Conservation (phyloP, 2,113 vertebrate genomes). For the Centropristis striata region DNA sequence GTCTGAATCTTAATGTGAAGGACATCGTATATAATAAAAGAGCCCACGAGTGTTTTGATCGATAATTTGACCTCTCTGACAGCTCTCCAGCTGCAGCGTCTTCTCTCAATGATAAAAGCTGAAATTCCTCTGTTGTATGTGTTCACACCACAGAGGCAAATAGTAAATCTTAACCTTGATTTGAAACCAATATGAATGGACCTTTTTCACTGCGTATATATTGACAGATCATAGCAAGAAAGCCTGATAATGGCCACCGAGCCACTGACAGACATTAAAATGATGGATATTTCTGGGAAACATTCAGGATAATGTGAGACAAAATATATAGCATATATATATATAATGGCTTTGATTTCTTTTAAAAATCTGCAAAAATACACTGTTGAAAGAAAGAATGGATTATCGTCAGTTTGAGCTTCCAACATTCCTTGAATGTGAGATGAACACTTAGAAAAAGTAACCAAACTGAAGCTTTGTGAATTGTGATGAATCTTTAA, state of each 20-base stretch:
- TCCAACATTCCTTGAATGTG: too few relatives aligned
- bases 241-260: background rate
- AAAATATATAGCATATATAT: too few relatives aligned
- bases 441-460: too few relatives aligned
- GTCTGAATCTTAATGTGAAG: slow-evolving; percentile 18
- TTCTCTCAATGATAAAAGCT: slow-evolving; percentile 22
- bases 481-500: too few relatives aligned
- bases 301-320: too few relatives aligned
- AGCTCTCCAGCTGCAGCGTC: background rate
- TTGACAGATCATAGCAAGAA: background rate
- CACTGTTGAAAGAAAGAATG: too few relatives aligned
- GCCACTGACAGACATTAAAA: background rate
- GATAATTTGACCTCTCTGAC: slow-evolving; percentile 28
- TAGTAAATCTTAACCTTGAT: background rate
- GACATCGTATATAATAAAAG: slow-evolving; percentile 13
- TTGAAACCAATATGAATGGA: slow-evolving; percentile 1
- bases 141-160: slow-evolving; percentile 16
- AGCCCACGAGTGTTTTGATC: slow-evolving; percentile 21
- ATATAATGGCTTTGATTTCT: too few relatives aligned
- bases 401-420: too few relatives aligned
- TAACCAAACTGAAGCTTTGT: too few relatives aligned
- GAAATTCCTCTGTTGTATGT: slow-evolving; percentile 20
- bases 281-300: too few relatives aligned
- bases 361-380: too few relatives aligned
- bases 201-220: background rate